Evolutionary conservation across 2,113 vertebrate genomes (phyloP).

Genomic region (Melospiza georgiana): DNA sequence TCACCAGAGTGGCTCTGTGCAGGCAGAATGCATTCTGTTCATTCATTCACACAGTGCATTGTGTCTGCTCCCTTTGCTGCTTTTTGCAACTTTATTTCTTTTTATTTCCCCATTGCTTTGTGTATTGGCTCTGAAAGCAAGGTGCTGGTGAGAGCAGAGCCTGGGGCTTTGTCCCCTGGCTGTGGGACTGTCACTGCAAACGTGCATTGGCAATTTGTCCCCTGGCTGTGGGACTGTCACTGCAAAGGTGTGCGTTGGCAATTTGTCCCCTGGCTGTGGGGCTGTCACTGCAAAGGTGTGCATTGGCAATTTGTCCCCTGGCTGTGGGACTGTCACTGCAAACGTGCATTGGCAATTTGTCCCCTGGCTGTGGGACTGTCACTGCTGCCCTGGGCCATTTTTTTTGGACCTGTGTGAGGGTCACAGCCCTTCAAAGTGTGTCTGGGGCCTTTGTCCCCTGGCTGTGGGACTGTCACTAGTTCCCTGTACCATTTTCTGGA

Average conservation of each 20-base stretch:
- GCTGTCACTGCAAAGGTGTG: neutral
- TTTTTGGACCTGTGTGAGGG: neutral
- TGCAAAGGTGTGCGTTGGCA: neutral
- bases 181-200: neutral
- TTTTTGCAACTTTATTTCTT: neutral
- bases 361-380: no score
- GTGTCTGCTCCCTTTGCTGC: fast-evolving
- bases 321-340: no score
- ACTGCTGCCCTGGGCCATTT: no score
- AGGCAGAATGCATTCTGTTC: neutral
- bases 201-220: neutral
- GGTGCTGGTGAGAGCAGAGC: neutral
- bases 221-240: neutral
- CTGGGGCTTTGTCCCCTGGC: neutral
- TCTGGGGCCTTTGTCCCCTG: no score
- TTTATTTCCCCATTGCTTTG: neutral
- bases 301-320: no score
- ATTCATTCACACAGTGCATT: neutral
- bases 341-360: no score
- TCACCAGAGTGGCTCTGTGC: neutral
- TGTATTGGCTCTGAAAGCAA: neutral
- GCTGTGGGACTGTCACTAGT: no score
- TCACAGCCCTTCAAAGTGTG: neutral
- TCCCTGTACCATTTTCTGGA: no score
- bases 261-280: neutral